Evolutionary conservation across 2,113 vertebrate species (phyloP), one percentile per base, ranked within the genome.

Genomic region (Apodemus sylvaticus): DNA sequence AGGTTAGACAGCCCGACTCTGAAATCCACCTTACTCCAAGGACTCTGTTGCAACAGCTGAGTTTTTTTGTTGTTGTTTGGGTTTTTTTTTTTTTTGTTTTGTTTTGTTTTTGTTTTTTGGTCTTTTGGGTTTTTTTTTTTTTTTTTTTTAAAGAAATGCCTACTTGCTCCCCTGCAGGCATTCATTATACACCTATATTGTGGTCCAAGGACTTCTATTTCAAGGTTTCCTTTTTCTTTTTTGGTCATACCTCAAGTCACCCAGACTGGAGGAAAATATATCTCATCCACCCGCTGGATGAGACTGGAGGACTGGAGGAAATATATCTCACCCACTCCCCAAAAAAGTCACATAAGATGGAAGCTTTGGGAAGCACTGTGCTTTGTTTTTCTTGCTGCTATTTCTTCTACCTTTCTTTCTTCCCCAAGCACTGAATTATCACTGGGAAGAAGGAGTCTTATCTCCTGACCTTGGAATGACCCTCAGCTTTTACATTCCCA

Each of bases 141-240:
- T 58, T 58, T 7, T 62, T 22, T 71, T 34, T 31, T 45, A 62
- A 45, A 26, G 71, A 85, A 87, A 96, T 86, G 58, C 36, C 81
- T 78, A 90, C 96, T 95, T 96, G 58, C 62, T 96, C 19, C 5
- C 22, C 89, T 89, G 82, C 26, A n/a, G 71, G 70, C 92, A 34
- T 92, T 97, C 90, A 86, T 95, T 88, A 94, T 71, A 94, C 95
- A 95, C 86, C 77, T 97, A 58, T 88, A 73, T 73, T 86, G 45
- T 92, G 53, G 90, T 74, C 78, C 60, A 68, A 64, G 29, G 64
- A 94, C 8, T 62, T 42, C 96, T 98, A 95, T 97, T 98, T 97
- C 5, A 13, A 92, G 91, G 29, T 74, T 90, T 91, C 64, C 90
- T 93, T 94, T 83, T 89, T 81, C 87, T 48, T 95, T 98, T 97